These are phyloP conservation scores for Blomia tropicalis DNA, from an alignment of 2,888 invertebrate genomes.

Conservation along the genomic window DNA sequence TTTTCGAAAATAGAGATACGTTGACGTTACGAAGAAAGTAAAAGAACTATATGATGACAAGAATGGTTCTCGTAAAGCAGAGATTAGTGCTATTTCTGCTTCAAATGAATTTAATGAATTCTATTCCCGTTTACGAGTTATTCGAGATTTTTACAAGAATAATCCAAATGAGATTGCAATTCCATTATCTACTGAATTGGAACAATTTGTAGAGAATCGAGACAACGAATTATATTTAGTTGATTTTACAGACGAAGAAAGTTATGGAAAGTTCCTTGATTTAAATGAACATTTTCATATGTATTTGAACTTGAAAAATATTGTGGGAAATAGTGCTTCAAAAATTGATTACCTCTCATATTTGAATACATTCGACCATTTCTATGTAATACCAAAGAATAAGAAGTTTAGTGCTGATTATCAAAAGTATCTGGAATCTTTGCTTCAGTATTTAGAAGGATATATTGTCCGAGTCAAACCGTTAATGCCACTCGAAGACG, in stretches of 20 bases:
- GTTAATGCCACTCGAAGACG: constrained; percentile 56
- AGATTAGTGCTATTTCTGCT: constrained; percentile 81
- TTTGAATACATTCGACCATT: constrained; percentile 76
- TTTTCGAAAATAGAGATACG: constrained; percentile 51
- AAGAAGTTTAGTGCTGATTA: constrained; percentile 41
- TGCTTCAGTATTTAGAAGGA: constrained; percentile 68
- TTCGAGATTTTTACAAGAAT: constrained; percentile 88
- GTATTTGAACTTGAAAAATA: constrained; percentile 87
- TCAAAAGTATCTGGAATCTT: constrained; percentile 59
- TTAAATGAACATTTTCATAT: constrained; percentile 89
- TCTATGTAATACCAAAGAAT: constrained; percentile 77
- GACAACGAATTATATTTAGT: constrained; percentile 45
- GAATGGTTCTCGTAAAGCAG: constrained; percentile 63
- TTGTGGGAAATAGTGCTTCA: constrained; percentile 44
- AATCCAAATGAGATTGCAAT: constrained; percentile 91
- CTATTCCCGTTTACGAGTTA: constrained; percentile 74
- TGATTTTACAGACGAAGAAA: constrained; percentile 97
- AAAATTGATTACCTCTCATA: constrained; percentile 81
- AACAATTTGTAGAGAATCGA: constrained; percentile 50
- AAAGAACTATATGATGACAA: constrained; percentile 86
- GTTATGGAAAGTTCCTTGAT: constrained; percentile 94
- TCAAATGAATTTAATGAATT: constrained; percentile 98
- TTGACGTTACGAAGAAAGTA: constrained; percentile 57
- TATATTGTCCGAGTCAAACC: constrained; percentile 71
- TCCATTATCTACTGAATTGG: constrained; percentile 95